Base-by-base conservation (phyloP, 1,140 invertebrate species). In the Nixonia krombeini region DNA sequence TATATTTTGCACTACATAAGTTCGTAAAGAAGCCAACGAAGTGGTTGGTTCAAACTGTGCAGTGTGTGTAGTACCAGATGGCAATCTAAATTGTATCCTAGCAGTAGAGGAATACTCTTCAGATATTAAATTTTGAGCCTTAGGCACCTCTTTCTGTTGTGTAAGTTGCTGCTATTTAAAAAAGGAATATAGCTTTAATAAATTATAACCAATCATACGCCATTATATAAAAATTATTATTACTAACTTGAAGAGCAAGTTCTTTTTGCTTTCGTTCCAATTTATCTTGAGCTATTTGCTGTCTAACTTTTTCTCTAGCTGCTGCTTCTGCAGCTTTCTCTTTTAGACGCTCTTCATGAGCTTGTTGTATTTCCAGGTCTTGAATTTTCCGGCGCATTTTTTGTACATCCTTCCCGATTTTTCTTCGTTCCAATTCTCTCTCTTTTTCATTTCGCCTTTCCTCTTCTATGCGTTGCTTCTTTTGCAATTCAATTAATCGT, bases 11-110 rank as follows among this genome's bases (percentile, higher is more conserved):
- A 82, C 72, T 6, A 93, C 87, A 66, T 90, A 91, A 12, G 82
- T 51, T 29, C 87, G 82, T 10, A 92, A 86, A 31, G 86, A 79
- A 0, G 76, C 79, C 1, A 93, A 74, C 0, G 87, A 87, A 4
- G 85, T 85, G 28, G 84, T 81, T 2, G 89, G 85, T 13, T 87
- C 82, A 79, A 93, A 92, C 58, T 88, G 86, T 10, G 90, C 88
- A 5, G 87, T 87, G 51, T 90, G 86, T 7, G 89, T 87, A 0
- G 87, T 88, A 7, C 94, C 94, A 79, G 93, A 91, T 0, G 94
- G 91, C 40, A 96, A 72, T 69, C 92, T 89, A 74, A 97, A 95
- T 84, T 96, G 94, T 33, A 97, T 88, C 45, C 92, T 87, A 0
- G 93, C 79, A 21, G 80, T 40, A 16, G 17, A 76, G 29, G 72